These are phyloP conservation scores for Lamprologus sp. DNA, from an alignment of 2,113 vertebrate genomes.

Conservation along the genomic window DNA sequence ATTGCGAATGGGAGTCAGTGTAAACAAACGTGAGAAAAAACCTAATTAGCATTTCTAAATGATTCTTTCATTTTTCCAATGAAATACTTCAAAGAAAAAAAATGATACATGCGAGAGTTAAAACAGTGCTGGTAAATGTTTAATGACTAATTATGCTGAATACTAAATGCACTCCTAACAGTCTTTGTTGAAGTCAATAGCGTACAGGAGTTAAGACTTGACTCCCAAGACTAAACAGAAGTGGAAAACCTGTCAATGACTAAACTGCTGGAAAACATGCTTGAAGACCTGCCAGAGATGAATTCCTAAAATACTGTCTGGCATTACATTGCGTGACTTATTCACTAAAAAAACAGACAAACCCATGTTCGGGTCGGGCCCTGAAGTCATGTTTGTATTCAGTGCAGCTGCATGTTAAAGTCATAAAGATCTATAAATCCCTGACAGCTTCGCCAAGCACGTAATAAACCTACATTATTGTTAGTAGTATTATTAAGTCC, in stretches of 20 bases:
- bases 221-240: constrained; percentile 2
- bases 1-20: constrained; percentile 12
- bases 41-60: constrained; percentile 45
- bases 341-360: neutral
- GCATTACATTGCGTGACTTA: neutral
- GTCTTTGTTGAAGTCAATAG: constrained; percentile 7
- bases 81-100: constrained; percentile 34
- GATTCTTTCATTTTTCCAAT: constrained; percentile 39
- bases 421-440: neutral
- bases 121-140: constrained; percentile 28
- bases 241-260: constrained; percentile 20
- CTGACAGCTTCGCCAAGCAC: neutral
- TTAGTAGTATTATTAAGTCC: neutral
- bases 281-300: constrained; percentile 1
- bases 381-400: neutral
- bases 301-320: constrained; percentile 20
- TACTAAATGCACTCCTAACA: constrained; percentile 21
- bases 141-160: constrained; percentile 41
- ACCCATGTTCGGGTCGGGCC: neutral
- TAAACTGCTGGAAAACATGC: neutral
- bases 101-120: constrained; percentile 29
- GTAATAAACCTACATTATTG: neutral
- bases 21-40: constrained; percentile 37
- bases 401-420: neutral
- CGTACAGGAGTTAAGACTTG: neutral